Conservation (phyloP, 2,797 vertebrate species). For the Spea hammondii region DNA sequence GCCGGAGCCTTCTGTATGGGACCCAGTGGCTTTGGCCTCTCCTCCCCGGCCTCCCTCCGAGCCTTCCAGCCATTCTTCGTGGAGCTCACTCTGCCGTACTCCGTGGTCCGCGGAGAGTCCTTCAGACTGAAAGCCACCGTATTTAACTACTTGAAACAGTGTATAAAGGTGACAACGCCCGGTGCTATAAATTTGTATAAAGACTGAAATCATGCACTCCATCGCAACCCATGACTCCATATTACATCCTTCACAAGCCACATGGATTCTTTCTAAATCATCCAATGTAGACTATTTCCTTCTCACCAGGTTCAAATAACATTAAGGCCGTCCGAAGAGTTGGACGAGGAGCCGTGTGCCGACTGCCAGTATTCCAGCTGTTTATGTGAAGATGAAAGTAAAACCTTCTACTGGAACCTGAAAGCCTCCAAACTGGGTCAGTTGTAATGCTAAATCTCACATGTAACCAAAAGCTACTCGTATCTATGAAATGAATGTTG, state of each 20-base stretch:
- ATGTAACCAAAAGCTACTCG: no score
- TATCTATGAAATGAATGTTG: no score
- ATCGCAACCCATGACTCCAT: no score
- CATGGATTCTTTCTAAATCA: no score
- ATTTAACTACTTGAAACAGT: conserved; percentile 63
- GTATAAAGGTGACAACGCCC: conserved; percentile 69
- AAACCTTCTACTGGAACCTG: conserved; percentile 77
- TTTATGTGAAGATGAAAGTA: conserved; percentile 74
- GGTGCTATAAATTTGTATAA: no score
- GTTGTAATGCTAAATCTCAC: background rate
- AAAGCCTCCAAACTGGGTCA: conserved; percentile 70
- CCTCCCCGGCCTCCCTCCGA: background rate
- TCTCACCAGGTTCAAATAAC: conserved; percentile 68
- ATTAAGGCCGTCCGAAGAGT: conserved; percentile 65
- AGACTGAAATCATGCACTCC: no score
- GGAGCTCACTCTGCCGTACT: conserved; percentile 27
- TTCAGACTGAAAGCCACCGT: conserved; percentile 29
- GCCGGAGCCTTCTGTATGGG: conserved; percentile 16
- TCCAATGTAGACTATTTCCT: background rate
- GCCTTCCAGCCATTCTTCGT: conserved; percentile 40
- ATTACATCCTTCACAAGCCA: no score
- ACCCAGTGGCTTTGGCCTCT: conserved; percentile 11
- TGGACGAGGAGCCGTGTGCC: conserved; percentile 60
- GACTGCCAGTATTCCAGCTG: conserved; percentile 67
- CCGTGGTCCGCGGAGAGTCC: conserved; percentile 27